These are phyloP conservation scores for Monomorium pharaonis DNA, from an alignment of 1,140 invertebrate genomes.

Conservation along the genomic window DNA sequence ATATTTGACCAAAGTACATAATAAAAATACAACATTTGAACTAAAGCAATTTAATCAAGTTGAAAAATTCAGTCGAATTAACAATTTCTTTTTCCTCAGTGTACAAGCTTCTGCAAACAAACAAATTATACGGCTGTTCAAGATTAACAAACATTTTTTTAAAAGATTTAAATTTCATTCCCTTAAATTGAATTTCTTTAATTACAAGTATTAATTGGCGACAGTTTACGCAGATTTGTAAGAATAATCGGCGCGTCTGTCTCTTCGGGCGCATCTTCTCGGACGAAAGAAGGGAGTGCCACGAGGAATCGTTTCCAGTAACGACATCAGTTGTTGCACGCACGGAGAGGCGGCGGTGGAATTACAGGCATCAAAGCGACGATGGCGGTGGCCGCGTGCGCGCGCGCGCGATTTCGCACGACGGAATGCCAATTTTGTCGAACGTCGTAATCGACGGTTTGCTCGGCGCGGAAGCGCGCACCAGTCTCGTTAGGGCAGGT, in stretches of 20 bases:
- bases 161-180: too few relatives aligned
- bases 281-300: background rate
- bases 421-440: slow-evolving; percentile 16
- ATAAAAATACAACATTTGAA: too few relatives aligned
- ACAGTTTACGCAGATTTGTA: too few relatives aligned
- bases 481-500: slow-evolving; percentile 5
- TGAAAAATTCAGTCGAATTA: too few relatives aligned
- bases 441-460: background rate
- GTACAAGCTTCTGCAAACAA: too few relatives aligned
- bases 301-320: background rate
- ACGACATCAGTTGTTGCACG: background rate
- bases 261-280: too few relatives aligned
- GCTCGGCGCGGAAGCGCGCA: background rate
- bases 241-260: too few relatives aligned
- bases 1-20: too few relatives aligned
- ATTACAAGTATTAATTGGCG: background rate
- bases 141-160: too few relatives aligned
- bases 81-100: too few relatives aligned
- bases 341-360: background rate
- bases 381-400: background rate
- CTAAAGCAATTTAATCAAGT: too few relatives aligned
- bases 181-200: background rate
- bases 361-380: slow-evolving; percentile 30
- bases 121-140: too few relatives aligned
- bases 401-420: background rate